Evolutionary conservation across 37 sponge, comb jelly and placozoan genomes (phyloP), one percentile per base, ranked within the genome.

Genomic region (Chondrosia reniformis): DNA sequence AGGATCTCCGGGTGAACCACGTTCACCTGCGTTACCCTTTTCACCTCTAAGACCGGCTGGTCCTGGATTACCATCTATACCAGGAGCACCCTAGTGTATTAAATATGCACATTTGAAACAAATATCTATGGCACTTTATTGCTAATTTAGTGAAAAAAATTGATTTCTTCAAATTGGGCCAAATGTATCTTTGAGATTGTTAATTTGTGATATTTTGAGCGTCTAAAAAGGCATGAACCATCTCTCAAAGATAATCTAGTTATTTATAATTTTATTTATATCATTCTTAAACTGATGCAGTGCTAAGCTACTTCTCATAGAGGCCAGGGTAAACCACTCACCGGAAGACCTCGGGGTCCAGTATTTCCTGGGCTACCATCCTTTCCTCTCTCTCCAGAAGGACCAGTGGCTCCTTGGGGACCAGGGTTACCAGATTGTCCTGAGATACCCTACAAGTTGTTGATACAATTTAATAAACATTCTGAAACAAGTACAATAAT

Each of bases 1-100:
- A 10, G 33, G 57, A 69, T 84, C 62, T 55, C 83, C 89, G 46
- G 76, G 31, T 4, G 77, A 64, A 15, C 89, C 89, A 25, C 74
- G 45, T 21, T 80, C 85, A 74, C 89, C 89, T 17, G 72, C 46
- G 45, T 84, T 81, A 41, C 89, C 89, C 72, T 83, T 91, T 41
- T 81, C 86, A 59, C 90, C 90, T 73, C 85, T 69, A 24, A 74
- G 78, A n/a, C 89, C 89, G 71, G 77, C 76, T 34, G 83, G 31
- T 22, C 90, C 90, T 67, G 83, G 72, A 19, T 24, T 7, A 25
- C 72, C 72, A 69, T 69, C 72, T 25, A 25, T 25, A 69, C 72
- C 72, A 10, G 72, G 72, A 43, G 72, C 44, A 38, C 72, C 72
- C 72, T 69, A 69, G n/a, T 28, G 27, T 24, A 56, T 3, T 8